Base-by-base conservation (phyloP, 2,113 vertebrate genomes). In the Syrrhaptes paradoxus region DNA sequence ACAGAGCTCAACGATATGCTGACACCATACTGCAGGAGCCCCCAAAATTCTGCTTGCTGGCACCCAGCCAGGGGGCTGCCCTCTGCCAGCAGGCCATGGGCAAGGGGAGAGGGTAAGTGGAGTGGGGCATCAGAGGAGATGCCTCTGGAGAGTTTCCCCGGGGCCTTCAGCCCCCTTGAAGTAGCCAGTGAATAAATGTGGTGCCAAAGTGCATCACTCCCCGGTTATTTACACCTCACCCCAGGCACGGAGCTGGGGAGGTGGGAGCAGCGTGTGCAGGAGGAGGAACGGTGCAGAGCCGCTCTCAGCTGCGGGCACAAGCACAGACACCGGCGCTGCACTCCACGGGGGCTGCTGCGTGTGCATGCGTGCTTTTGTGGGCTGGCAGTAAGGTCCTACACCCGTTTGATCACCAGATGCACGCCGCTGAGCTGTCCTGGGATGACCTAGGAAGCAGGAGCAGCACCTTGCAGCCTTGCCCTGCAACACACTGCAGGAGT, bases 1-100 rank as follows among this genome's bases (percentile, higher is more conserved):
- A 4, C 87, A 95, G 92, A 95, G 81, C 73, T 95, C 83, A 94
- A n/a, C 16, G 18, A 67, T 36, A 81, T 54, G 62, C 85, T 85
- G 87, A 85, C 59, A 83, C 45, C 32, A 81, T 75, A 65, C 77
- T 25, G 17, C 59, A 72, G 51, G 24, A 75, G 73, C 77, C 81
- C 36, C 10, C 32, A 71, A 26, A 83, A 65, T 76, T 70, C 26
- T 74, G 36, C 41, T 57, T 62, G 75, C 77, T 29, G 13, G 86
- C 68, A 67, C 46, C n/a, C 15, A 59, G 68, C 45, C 75, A 52
- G 19, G n/a, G 34, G 11, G 2, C 49, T 76, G 57, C 18, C 31
- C 48, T 13, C 16, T 2, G 1, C 25, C 11, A 74, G 41, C 6
- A 2, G 38, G 31, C n/a, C 1, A 0, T 31, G 20, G 32, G 17